Conservation (phyloP, 2,797 vertebrate genomes). For the Podarcis lilfordi region DNA sequence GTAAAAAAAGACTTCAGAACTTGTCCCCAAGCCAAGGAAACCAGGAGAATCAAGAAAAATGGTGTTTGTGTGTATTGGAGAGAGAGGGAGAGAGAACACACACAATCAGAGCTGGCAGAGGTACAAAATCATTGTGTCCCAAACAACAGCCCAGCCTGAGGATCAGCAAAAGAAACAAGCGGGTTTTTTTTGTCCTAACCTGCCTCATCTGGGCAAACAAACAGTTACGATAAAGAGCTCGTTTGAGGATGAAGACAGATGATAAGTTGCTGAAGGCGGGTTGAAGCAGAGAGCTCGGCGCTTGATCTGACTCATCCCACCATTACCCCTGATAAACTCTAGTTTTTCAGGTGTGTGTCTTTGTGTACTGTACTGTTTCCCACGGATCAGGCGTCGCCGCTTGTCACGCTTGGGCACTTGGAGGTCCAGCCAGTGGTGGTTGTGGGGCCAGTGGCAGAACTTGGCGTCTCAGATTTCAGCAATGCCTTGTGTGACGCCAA, state of each 20-base stretch:
- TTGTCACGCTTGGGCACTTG: background rate
- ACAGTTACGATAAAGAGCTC: background rate
- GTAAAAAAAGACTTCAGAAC: background rate
- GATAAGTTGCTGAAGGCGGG: background rate
- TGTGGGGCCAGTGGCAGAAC: no score
- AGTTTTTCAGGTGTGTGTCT: background rate
- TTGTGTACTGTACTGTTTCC: background rate
- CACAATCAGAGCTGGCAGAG: background rate
- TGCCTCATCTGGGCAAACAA: background rate
- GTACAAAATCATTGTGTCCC: slow-evolving; percentile 41
- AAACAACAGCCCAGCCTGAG: slow-evolving; percentile 12
- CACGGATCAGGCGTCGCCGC: background rate
- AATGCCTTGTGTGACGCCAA: no score
- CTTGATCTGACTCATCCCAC: background rate
- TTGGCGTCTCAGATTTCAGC: no score
- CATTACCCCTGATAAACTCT: background rate
- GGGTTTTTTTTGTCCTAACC: slow-evolving; percentile 8
- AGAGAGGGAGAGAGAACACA: background rate
- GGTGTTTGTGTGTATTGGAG: background rate
- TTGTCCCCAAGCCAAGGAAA: slow-evolving; percentile 25
- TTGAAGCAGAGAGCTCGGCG: background rate
- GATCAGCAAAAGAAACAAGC: background rate
- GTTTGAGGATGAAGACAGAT: background rate
- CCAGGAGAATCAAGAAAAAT: slow-evolving; percentile 13
- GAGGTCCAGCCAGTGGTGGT: no score